Conservation (phyloP, 2,113 vertebrate genomes). For the Rostratula benghalensis region DNA sequence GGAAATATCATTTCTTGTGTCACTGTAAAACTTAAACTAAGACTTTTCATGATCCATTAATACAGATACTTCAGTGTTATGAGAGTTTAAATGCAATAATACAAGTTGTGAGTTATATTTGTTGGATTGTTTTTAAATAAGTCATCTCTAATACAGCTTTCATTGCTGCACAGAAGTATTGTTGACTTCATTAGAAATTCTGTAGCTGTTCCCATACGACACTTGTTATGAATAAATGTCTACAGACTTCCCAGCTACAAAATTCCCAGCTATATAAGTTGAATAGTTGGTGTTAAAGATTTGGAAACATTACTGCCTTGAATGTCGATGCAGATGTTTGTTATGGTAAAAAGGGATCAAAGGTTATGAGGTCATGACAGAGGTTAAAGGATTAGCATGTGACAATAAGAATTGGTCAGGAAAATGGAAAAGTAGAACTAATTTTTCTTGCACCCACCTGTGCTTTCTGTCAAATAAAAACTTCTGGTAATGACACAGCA, state of each 20-base stretch:
- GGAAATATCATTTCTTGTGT: background rate
- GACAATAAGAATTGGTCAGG: constrained; percentile 76
- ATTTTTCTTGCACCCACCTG: constrained; percentile 84
- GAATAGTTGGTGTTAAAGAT: constrained; percentile 57
- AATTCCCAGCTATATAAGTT: constrained; percentile 59
- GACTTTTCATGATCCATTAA: background rate
- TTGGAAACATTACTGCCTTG: constrained; percentile 66
- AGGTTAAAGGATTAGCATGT: constrained; percentile 83
- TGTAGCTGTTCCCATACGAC: background rate
- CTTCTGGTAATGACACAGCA: constrained; percentile 74
- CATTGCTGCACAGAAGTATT: background rate
- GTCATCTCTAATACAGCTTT: background rate
- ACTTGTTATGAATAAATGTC: constrained; percentile 27
- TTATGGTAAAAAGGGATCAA: constrained; percentile 84
- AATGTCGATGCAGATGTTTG: constrained; percentile 76
- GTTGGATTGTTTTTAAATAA: background rate
- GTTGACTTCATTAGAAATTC: constrained; percentile 22
- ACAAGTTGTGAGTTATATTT: background rate
- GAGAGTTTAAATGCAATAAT: background rate
- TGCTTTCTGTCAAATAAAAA: constrained; percentile 84
- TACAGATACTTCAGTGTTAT: background rate
- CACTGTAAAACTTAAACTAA: background rate
- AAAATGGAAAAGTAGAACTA: constrained; percentile 81
- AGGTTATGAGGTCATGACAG: constrained; percentile 84
- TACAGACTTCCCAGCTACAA: constrained; percentile 56